phyloP scores from a whole-genome alignment of 2,888 invertebrate genomes.

The Corythucha ciliata region DNA sequence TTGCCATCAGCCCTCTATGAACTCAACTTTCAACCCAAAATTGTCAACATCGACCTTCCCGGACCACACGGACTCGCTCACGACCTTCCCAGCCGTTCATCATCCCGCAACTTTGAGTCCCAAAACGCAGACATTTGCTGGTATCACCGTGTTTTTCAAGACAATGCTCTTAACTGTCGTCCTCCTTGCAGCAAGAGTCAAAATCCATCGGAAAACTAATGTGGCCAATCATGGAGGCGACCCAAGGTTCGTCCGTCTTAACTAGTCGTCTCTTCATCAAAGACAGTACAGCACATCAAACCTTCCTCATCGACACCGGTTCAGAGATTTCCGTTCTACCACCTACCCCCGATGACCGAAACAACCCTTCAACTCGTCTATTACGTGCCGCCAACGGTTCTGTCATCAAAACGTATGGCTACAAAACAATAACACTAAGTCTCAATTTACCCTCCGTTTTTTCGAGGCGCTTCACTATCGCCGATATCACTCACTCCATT shows the following conservation, averaged over 20 bases:
- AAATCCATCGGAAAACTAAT: conserved; percentile 9
- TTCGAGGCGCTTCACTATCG: conserved; percentile 7
- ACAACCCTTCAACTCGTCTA: too few relatives aligned
- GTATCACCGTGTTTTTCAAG: neutral
- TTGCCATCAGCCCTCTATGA: neutral
- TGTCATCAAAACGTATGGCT: too few relatives aligned
- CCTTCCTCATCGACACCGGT: conserved; percentile 27
- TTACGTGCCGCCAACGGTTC: conserved; percentile 17
- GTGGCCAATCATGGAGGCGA: conserved; percentile 12
- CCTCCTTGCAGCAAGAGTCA: neutral
- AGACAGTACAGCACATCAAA: neutral
- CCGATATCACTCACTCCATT: conserved; percentile 12
- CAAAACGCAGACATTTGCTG: neutral
- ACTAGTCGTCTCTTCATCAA: conserved; percentile 17
- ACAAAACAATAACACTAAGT: neutral
- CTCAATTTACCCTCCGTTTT: neutral
- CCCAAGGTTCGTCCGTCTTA: neutral
- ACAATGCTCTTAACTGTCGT: neutral
- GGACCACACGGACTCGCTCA: neutral
- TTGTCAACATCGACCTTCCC: neutral
- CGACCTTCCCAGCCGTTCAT: conserved; percentile 1
- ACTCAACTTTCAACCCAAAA: neutral
- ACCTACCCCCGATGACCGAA: neutral
- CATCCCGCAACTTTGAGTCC: too few relatives aligned
- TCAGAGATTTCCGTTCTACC: conserved; percentile 22